Percentiles rank a stretch among this genome's conserved stretches.
Conservation (phyloP, 2,888 invertebrate genomes). For the Xylota segnis region DNA sequence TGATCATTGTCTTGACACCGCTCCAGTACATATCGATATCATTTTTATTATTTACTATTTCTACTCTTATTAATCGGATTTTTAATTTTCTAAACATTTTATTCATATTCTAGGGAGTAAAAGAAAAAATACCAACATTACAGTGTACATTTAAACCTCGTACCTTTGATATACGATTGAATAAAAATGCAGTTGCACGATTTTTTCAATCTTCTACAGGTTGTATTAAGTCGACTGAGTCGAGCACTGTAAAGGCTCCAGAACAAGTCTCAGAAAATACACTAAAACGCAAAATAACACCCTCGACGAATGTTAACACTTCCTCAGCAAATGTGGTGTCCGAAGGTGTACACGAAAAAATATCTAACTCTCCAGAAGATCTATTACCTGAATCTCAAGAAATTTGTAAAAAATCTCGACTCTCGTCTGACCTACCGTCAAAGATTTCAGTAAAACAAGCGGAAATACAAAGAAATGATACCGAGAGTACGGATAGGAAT, state of each 20-base stretch:
- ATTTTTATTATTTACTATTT: too few species aligned
- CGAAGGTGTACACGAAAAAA: neutral
- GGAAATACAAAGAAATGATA: neutral
- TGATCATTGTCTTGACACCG: too few species aligned
- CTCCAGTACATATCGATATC: too few species aligned
- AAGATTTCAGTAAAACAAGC: neutral
- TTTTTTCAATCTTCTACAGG: neutral
- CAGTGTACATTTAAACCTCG: neutral
- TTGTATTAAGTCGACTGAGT: neutral
- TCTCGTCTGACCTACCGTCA: neutral
- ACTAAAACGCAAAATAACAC: neutral
- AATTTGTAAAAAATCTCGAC: neutral
- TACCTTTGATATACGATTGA: constrained; percentile 22
- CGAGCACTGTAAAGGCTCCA: neutral
- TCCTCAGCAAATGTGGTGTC: too few species aligned
- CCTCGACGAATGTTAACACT: neutral
- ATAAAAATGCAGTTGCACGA: constrained; percentile 18
- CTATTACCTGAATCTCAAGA: neutral
- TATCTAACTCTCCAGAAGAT: neutral
- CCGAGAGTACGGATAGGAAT: neutral
- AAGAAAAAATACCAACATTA: neutral
- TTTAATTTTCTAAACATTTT: neutral
- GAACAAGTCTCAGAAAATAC: neutral
- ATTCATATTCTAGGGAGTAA: neutral
- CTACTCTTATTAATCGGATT: neutral